phyloP scores from a whole-genome alignment of 2,797 vertebrate genomes.

The Ficedula albicollis region DNA sequence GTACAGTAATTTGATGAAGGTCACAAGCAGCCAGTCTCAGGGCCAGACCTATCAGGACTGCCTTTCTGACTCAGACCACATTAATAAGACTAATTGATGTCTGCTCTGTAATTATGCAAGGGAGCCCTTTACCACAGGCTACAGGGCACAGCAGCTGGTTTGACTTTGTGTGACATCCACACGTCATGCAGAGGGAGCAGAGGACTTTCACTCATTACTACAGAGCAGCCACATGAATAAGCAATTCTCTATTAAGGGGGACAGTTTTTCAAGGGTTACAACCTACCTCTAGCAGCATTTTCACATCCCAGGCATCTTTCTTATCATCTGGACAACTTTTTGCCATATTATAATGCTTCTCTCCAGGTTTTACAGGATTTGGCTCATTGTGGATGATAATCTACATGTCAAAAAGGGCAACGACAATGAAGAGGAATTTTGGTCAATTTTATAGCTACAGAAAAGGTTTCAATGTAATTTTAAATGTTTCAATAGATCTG shows the following conservation, averaged over 20 bases:
- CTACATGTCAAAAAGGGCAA: constrained; percentile 75
- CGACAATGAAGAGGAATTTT: background rate
- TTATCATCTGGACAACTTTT: constrained; percentile 78
- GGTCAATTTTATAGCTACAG: constrained; percentile 1
- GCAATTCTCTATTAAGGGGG: background rate
- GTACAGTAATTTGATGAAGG: background rate
- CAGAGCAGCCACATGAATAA: background rate
- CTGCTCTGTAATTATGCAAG: background rate
- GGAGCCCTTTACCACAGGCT: background rate
- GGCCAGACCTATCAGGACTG: background rate
- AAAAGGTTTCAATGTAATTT: background rate
- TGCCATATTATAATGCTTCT: constrained; percentile 92
- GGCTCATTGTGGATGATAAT: constrained; percentile 93
- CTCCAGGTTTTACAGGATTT: constrained; percentile 68
- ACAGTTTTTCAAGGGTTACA: background rate
- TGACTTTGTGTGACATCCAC: background rate
- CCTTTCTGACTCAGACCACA: constrained; percentile 3
- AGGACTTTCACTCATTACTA: background rate
- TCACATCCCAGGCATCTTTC: constrained; percentile 95
- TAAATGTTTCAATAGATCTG: background rate
- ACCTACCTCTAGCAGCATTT: constrained; percentile 91
- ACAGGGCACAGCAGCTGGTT: background rate
- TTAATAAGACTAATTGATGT: background rate
- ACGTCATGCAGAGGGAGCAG: rapidly evolving
- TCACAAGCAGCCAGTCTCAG: background rate